Base-by-base conservation (phyloP, 2,113 vertebrate genomes). In the Hiodon alosoides region DNA sequence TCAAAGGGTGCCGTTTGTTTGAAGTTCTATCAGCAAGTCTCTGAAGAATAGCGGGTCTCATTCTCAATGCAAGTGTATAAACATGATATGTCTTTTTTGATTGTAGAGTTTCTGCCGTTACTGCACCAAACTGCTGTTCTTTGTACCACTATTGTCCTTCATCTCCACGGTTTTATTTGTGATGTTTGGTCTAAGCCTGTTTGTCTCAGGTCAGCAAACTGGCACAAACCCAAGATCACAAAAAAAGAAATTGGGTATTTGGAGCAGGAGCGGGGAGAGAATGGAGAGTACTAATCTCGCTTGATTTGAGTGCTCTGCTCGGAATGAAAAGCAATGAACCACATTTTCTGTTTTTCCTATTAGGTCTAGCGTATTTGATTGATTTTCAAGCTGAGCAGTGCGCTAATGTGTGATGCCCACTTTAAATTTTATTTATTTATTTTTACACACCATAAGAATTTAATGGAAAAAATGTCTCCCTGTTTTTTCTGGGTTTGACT, bases 21-120 rank as follows among this genome's bases (percentile, higher is more conserved):
- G 31, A 31, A 31, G 31, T 31, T 31, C 31, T 31, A 31, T 31
- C 31, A 31, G 31, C 31, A 31, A 31, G 31, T 62, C 16, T 69
- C 8, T 46, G 48, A 62, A 2, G 16, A 59, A 75, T 55, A 75
- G 75, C 69, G 61, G 69, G 68, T 79, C 73, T 74, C 58, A 58
- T 57, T 75, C 46, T 75, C 68, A 70, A 9, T 61, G 55, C 47
- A 17, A 67, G 7, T 72, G 13, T 53, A 59, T 67, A 10, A 68
- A 16, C 4, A 9, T 46, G 47, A 52, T 51, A 31, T n/a, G 7
- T 47, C 9, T 7, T 69, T 53, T 62, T 11, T 71, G 31, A 17
- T 48, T 60, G 7, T 9, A 60, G 58, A 3, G 46, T 59, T 58
- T 51, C 47, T 67, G 65, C 47, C 13, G 1, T 48, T 60, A 59